phyloP scores from a whole-genome alignment of 2,888 invertebrate species.

The Agrochola circellaris region DNA sequence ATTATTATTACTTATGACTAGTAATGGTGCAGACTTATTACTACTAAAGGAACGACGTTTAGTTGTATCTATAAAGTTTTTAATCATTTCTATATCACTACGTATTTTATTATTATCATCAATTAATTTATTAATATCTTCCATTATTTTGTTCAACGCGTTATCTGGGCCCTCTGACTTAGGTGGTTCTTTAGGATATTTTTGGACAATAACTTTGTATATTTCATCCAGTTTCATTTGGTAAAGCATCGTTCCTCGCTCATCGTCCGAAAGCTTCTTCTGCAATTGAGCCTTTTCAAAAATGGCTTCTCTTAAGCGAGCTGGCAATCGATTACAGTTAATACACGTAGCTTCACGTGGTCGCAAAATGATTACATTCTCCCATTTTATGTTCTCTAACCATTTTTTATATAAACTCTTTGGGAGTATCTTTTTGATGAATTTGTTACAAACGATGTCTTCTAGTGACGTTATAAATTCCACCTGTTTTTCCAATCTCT shows the following conservation, averaged over 20 bases:
- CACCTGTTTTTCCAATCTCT: slow-evolving; percentile 88
- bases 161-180: slow-evolving; percentile 5
- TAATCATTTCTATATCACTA: slow-evolving; percentile 41
- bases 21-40: slow-evolving; percentile 41
- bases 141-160: slow-evolving; percentile 24
- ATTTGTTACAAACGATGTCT: slow-evolving; percentile 55
- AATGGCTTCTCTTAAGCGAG: slow-evolving; percentile 80
- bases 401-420: slow-evolving; percentile 33
- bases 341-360: slow-evolving; percentile 58
- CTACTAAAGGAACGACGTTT: slow-evolving; percentile 19
- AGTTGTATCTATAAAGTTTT: slow-evolving; percentile 28
- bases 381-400: slow-evolving; percentile 16
- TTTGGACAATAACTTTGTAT: slow-evolving; percentile 53
- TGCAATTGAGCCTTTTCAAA: slow-evolving; percentile 80
- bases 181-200: slow-evolving; percentile 1
- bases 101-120: slow-evolving; percentile 42
- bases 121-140: slow-evolving; percentile 35
- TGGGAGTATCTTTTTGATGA: slow-evolving; percentile 57
- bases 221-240: slow-evolving; percentile 67
- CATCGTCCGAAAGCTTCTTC: slow-evolving; percentile 78
- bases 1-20: slow-evolving; percentile 15
- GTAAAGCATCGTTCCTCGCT: slow-evolving; percentile 73
- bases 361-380: slow-evolving; percentile 44
- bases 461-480: slow-evolving; percentile 81
- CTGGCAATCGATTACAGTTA: slow-evolving; percentile 75